Percentiles rank a stretch among this genome's conserved stretches.
Conservation (phyloP, 92 coral and sea anemone species). For the Porites lobata region DNA sequence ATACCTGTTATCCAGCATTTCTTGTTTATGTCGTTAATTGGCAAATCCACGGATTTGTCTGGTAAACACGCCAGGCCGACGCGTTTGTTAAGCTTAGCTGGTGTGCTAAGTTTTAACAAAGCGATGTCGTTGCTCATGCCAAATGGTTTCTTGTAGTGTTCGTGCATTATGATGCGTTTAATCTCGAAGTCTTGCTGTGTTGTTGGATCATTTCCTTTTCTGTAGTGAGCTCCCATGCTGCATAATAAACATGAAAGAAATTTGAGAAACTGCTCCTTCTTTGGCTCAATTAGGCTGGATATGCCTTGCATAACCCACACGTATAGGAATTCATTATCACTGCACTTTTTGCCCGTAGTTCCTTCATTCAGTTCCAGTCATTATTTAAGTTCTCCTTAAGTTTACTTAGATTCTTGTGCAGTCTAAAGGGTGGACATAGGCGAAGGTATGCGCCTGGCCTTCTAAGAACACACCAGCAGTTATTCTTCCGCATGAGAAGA, state of each 20-base stretch:
- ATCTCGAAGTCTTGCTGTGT: constrained; percentile 61
- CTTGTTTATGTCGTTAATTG: constrained; percentile 49
- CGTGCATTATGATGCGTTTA: constrained; percentile 40
- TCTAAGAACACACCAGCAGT: too few relatives aligned
- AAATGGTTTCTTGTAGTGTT: constrained; percentile 57
- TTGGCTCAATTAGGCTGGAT: too few relatives aligned
- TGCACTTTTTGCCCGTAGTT: too few relatives aligned
- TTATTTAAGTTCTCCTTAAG: too few relatives aligned
- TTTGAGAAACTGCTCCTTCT: background rate
- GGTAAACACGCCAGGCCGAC: constrained; percentile 65
- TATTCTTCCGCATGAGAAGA: too few relatives aligned
- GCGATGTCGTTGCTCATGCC: constrained; percentile 70
- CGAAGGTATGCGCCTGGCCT: too few relatives aligned
- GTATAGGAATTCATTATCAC: too few relatives aligned
- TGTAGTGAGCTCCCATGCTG: constrained; percentile 67
- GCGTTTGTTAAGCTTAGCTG: constrained; percentile 50
- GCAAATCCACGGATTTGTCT: constrained; percentile 20
- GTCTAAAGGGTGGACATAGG: too few relatives aligned
- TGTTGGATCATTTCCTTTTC: constrained; percentile 19
- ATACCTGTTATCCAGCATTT: constrained; percentile 68
- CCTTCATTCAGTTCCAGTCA: too few relatives aligned
- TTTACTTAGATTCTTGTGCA: too few relatives aligned
- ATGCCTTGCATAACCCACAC: too few relatives aligned
- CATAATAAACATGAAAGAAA: background rate
- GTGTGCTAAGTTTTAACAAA: constrained; percentile 49